These are phyloP conservation scores for Cyphomyrus plagiostoma DNA, from an alignment of 2,113 vertebrate genomes.

Conservation along the genomic window DNA sequence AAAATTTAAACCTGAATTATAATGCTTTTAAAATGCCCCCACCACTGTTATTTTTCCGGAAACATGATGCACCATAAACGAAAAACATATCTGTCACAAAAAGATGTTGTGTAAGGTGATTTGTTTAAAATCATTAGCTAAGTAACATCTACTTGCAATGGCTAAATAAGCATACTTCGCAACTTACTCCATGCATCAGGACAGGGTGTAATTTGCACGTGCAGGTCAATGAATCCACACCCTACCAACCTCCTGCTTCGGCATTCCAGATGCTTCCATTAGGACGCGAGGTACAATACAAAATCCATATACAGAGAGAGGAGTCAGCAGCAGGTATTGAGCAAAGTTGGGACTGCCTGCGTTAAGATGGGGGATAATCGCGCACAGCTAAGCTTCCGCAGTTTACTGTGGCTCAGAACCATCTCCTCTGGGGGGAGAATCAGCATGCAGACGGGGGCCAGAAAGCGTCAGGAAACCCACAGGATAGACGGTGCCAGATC, in stretches of 20 bases:
- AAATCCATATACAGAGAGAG: not conserved
- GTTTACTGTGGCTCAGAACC: not conserved
- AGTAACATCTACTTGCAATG: not conserved
- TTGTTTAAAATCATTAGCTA: not conserved
- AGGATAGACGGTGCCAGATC: not conserved
- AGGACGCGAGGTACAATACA: not conserved
- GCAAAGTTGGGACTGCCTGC: not conserved
- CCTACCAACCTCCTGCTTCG: not conserved
- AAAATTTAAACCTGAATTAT: not conserved
- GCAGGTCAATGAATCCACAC: not conserved
- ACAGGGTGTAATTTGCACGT: not conserved
- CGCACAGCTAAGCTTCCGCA: not conserved
- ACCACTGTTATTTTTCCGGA: not conserved
- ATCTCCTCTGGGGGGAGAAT: not conserved
- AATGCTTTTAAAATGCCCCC: not conserved
- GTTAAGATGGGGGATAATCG: not conserved
- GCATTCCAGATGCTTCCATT: not conserved
- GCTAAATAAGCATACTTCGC: not conserved
- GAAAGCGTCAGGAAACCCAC: not conserved
- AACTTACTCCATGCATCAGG: not conserved
- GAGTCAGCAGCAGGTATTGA: not conserved
- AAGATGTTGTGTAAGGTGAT: not conserved
- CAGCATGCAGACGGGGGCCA: not conserved
- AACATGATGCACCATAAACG: not conserved
- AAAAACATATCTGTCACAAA: not conserved